These are phyloP conservation scores for Drosophila pegasa DNA, from an alignment of 2,888 invertebrate genomes.

Conservation along the genomic window DNA sequence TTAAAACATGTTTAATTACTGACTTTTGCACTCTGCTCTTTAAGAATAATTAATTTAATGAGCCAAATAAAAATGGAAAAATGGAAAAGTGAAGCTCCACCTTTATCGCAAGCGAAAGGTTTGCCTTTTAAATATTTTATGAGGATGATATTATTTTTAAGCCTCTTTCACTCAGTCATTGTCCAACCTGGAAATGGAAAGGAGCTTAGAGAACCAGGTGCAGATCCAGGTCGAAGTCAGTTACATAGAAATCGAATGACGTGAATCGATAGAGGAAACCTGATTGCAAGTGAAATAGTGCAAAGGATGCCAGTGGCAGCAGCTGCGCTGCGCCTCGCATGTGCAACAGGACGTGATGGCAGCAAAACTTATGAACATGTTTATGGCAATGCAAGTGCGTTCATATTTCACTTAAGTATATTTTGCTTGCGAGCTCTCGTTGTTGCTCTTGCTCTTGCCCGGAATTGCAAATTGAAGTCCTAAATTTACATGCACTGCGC, in stretches of 20 bases:
- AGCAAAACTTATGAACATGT: slow-evolving; percentile 22
- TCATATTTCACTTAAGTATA: slow-evolving; percentile 30
- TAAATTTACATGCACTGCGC: slow-evolving; percentile 66
- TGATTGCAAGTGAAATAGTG: slow-evolving; percentile 53
- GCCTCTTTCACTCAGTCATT: not conserved
- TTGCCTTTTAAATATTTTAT: not conserved
- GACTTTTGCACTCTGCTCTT: not conserved
- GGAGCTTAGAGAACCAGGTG: not conserved
- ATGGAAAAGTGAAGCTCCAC: not conserved
- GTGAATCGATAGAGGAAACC: slow-evolving; percentile 67
- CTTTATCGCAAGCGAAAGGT: not conserved
- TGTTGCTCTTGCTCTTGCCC: slow-evolving; percentile 25
- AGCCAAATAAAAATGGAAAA: not conserved
- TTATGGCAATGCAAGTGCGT: slow-evolving; percentile 4
- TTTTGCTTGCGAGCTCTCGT: slow-evolving; percentile 14
- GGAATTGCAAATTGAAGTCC: slow-evolving; percentile 63
- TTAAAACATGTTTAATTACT: not conserved
- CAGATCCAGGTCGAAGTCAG: not conserved
- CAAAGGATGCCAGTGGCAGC: not conserved
- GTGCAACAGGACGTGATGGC: slow-evolving; percentile 27
- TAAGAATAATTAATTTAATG: not conserved
- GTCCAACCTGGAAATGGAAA: not conserved
- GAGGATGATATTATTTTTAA: not conserved
- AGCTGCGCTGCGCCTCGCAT: not conserved
- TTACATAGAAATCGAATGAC: slow-evolving; percentile 54